A percentile compares a stretch with the other conserved stretches of the same genome.
These are phyloP conservation scores for Pipistrellus nathusii DNA, from an alignment of 2,797 vertebrate species.

Conservation along the genomic window DNA sequence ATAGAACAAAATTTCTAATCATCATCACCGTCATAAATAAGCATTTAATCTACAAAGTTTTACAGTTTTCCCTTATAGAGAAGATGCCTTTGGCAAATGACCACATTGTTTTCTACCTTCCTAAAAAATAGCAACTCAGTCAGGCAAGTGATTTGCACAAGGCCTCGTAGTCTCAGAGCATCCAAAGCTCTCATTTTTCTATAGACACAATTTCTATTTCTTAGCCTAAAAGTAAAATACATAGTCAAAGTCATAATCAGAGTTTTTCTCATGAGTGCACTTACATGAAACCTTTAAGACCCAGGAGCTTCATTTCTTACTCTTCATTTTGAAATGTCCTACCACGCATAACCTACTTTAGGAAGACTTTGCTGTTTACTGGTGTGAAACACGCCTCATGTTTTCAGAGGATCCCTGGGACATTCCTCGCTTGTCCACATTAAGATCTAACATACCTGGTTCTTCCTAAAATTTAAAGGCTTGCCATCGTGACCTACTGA, in stretches of 20 bases:
- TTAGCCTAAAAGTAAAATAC: constrained; percentile 14
- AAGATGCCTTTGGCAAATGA: not conserved
- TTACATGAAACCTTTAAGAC: constrained; percentile 14
- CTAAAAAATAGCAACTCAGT: not conserved
- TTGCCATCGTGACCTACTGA: not conserved
- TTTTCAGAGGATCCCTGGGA: not conserved
- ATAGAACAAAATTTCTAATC: not conserved
- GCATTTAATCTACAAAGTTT: not conserved
- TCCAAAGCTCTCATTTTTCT: not conserved
- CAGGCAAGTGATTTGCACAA: not conserved
- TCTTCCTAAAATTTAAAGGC: constrained; percentile 21
- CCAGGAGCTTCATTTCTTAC: not conserved
- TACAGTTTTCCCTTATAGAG: not conserved
- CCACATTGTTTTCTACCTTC: not conserved
- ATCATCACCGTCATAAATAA: not conserved
- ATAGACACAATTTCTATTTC: not conserved
- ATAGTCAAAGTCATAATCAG: not conserved
- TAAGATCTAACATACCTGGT: not conserved
- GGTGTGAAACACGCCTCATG: not conserved
- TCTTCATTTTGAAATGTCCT: not conserved
- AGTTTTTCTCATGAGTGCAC: not conserved
- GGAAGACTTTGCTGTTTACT: not conserved
- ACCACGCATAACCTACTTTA: not conserved
- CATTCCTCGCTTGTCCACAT: not conserved
- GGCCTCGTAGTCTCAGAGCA: not conserved